These are phyloP conservation scores for Amiota communis DNA, from an alignment of 2,888 invertebrate species.

Conservation along the genomic window DNA sequence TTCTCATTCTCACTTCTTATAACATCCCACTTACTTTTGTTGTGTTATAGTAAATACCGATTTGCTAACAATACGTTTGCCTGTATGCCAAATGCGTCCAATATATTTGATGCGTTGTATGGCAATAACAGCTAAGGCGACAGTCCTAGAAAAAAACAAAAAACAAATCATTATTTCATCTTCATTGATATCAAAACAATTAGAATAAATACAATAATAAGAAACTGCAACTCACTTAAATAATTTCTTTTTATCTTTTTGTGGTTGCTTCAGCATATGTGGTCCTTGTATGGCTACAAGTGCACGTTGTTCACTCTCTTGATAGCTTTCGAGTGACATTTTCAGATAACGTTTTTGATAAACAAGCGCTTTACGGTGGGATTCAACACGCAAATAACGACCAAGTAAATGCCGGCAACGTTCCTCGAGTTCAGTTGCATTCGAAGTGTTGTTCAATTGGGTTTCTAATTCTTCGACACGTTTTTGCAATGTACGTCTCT, in stretches of 20 bases:
- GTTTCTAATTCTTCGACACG: constrained; percentile 73
- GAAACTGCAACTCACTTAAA: constrained; percentile 67
- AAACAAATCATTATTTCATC: neutral
- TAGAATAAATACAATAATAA: neutral
- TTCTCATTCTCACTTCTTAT: neutral
- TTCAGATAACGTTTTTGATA: constrained; percentile 93
- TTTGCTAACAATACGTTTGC: constrained; percentile 76
- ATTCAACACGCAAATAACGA: constrained; percentile 85
- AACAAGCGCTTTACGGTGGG: constrained; percentile 88
- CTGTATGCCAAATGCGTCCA: constrained; percentile 78
- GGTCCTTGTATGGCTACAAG: constrained; percentile 51
- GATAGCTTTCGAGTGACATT: constrained; percentile 76
- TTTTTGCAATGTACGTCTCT: constrained; percentile 74
- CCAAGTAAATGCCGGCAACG: constrained; percentile 78
- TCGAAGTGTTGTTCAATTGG: constrained; percentile 56
- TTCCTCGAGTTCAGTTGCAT: constrained; percentile 68
- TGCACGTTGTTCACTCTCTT: constrained; percentile 69
- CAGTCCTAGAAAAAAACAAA: constrained; percentile 73
- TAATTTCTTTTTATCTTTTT: constrained; percentile 61
- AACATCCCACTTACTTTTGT: constrained; percentile 65
- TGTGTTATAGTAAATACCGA: constrained; percentile 72
- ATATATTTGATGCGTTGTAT: constrained; percentile 80
- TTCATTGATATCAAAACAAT: neutral
- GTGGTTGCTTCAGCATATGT: constrained; percentile 35
- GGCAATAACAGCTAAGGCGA: constrained; percentile 76